Evolutionary conservation across 2,797 vertebrate species (phyloP), one percentile per base, ranked within the genome.

Genomic region (Mormyrops boulengeri): DNA sequence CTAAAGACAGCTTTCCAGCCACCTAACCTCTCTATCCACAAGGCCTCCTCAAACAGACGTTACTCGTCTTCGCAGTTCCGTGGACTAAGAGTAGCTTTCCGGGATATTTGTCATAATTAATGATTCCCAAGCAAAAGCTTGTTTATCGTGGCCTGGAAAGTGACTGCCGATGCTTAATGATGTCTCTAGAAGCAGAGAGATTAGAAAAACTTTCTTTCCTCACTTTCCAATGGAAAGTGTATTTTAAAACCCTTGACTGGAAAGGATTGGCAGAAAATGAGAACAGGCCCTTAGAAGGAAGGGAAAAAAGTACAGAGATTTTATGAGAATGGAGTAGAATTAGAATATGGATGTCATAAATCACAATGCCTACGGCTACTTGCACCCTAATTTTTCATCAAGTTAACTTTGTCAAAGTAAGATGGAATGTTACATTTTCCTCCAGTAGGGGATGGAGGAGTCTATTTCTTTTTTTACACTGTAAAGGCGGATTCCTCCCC

Each of bases 261-360:
- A 66, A 85, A 84, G 22, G 19, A n/a, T 53, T 49, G 55, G 82
- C 26, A 30, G 53, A 19, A 82, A 50, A 88, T 80, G 12, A 89
- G 88, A 77, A 89, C 82, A 88, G 85, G 91, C 88, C 91, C 89
- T 92, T 91, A 89, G 92, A 92, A 90, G 90, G 85, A 90, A 91
- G 88, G 82, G 91, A 91, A 90, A 92, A 89, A 91, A 88, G 41
- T 89, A 90, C 89, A 89, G 91, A 89, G 85, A 92, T 89, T 91
- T 91, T 60, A 77, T 89, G 66, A 91, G 90, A 91, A 91, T 88
- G 66, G 89, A 91, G 90, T 88, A 93, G 90, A 92, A 93, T 91
- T 88, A 93, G 90, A 92, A 93, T 92, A 92, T 92, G 93, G 92
- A 91, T 92, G 91, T 93, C 92, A 92, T 93, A 92, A 91, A 93